Conservation (phyloP, 2,888 invertebrate species). For the Polyommatus icarus region DNA sequence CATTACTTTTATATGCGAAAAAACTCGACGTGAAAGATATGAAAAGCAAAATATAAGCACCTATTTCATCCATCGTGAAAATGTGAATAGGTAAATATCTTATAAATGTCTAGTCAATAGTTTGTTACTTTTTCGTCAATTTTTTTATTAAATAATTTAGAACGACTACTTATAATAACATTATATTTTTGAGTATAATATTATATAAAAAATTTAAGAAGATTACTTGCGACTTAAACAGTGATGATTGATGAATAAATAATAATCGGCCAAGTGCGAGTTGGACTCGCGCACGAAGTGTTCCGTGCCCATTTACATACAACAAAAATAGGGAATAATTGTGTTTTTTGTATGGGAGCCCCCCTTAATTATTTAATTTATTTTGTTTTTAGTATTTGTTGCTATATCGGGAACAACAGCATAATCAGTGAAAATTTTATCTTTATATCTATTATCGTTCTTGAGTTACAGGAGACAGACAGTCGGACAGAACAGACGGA, state of each 20-base stretch:
- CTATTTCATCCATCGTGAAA: not conserved
- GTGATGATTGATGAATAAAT: not conserved
- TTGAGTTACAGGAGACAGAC: too few species aligned
- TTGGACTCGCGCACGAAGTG: too few species aligned
- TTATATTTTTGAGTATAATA: not conserved
- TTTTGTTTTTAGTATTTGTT: too few species aligned
- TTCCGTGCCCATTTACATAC: too few species aligned
- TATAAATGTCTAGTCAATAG: not conserved
- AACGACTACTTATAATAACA: not conserved
- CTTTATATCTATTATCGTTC: too few species aligned
- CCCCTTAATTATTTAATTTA: too few species aligned
- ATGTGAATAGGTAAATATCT: not conserved
- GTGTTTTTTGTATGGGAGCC: too few species aligned
- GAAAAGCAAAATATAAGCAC: not conserved
- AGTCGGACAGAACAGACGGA: too few species aligned
- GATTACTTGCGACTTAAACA: not conserved
- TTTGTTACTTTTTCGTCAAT: constrained; percentile 7
- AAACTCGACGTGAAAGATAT: not conserved
- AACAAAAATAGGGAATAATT: too few species aligned
- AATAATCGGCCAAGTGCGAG: too few species aligned
- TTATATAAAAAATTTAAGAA: not conserved
- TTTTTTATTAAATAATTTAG: not conserved
- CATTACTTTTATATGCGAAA: not conserved
- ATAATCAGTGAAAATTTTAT: too few species aligned
- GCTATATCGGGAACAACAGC: too few species aligned